Base-by-base conservation (phyloP, 2,888 invertebrate genomes). In the Agonopterix alstromeriana region DNA sequence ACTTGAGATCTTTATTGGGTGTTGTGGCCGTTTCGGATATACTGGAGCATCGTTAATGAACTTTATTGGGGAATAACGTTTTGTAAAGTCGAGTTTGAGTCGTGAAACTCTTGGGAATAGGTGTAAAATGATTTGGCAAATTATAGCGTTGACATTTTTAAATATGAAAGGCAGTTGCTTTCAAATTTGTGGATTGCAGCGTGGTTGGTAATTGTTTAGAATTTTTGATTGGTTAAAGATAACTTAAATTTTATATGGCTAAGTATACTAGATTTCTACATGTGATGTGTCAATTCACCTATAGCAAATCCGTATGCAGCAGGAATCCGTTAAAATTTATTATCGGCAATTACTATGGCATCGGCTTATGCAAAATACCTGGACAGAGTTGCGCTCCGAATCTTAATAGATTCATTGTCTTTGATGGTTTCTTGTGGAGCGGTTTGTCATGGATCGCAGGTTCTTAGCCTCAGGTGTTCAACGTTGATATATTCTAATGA, bases 391-490 rank as follows among this genome's bases (percentile, higher is more conserved):
- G 71, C 67, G 73, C 56, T 57, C 56, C 67, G 79, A 81, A 84
- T 83, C 66, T 61, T 78, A 83, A 84, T 81, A 75, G 77, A 77
- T 73, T 73, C 73, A 77, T 80, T 77, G 70, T 73, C 65, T 67
- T 61, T 52, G 58, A 53, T 53, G 27, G 56, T 58, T 63, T 60
- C 57, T 64, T 54, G 60, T 65, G 63, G 67, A 65, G 66, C 62
- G 58, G 65, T 75, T 67, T 70, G 67, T 70, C 67, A 65, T 61
- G 55, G 56, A 44, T 46, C 42, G 10, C 45, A 35, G 36, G 27
- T 42, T 27, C 10, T 17, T 27, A 40, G 11, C 36, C 27, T 27
- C 17, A 46, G 54, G 53, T 50, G 50, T 51, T 49, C 48, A 48
- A 54, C 53, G 54, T 43, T 43, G 1, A 27, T 27, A 27, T n/a